Base-by-base conservation (phyloP, 2,113 vertebrate species). In the Colinus virginianus region DNA sequence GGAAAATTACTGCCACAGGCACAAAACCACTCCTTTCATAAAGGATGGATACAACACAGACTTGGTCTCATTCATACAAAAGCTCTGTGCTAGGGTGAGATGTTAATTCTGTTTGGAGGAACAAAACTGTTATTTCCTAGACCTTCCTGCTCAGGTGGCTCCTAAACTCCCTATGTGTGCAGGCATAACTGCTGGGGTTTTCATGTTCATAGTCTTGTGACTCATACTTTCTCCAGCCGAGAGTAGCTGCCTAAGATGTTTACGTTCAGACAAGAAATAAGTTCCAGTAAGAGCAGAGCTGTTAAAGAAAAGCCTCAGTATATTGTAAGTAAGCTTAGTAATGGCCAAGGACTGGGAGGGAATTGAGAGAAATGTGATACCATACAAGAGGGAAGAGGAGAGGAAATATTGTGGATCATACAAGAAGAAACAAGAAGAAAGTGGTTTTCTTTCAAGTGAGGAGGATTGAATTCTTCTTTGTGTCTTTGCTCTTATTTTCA, bases 151-250 rank as follows among this genome's bases (percentile, higher is more conserved):
- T 93, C 90, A 94, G 80, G 77, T 70, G 68, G 36, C 14, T 81
- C 48, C 69, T 95, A 95, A 94, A 96, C 83, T 32, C 13, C 26
- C 20, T 87, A 72, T 90, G 80, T 61, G 85, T 30, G 68, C 76
- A 83, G 51, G 64, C 68, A 86, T 87, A 92, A 93, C 4, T 22
- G 48, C 2, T 49, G 56, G 61, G 56, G 79, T 80, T 95, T 96
- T 64, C 38, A 71, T 51, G 56, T 85, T 77, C 22, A 17, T 87
- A 79, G 76, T 87, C 95, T 94, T 89, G 94, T 96, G 90, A 90
- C 75, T 92, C 63, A 20, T 82, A 79, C 78, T 92, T 94, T 96
- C 58, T 66, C 46, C 43, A 93, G 61, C 68, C 69, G 68, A 71
- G 82, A 77, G 46, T 46, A 93, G 61, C 90, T 34, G 10, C 56